Conservation (phyloP, 2,113 vertebrate genomes). For the Ia io region DNA sequence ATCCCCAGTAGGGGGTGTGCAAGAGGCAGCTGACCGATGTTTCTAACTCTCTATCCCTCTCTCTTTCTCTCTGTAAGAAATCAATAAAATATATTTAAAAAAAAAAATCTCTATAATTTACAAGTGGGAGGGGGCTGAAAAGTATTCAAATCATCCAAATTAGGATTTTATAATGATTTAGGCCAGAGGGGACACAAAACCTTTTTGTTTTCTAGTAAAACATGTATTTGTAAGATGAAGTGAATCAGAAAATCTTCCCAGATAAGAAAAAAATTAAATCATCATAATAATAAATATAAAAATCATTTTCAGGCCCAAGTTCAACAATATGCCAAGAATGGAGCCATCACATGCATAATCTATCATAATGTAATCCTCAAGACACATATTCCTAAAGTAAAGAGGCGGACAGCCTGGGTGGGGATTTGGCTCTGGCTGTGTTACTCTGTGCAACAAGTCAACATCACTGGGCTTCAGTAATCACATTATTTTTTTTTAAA, state of each 20-base stretch:
- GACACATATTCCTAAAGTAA: background rate
- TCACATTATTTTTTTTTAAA: background rate
- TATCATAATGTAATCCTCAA: background rate
- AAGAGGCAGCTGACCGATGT: no score
- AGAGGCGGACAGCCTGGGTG: background rate
- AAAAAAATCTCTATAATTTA: constrained; percentile 2
- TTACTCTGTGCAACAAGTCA: background rate
- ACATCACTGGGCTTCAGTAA: background rate
- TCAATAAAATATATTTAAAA: no score
- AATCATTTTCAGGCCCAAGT: background rate
- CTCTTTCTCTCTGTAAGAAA: no score
- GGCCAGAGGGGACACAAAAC: background rate
- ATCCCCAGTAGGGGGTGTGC: no score
- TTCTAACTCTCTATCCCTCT: no score
- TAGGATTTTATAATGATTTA: constrained; percentile 13
- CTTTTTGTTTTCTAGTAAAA: constrained; percentile 16
- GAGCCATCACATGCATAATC: background rate
- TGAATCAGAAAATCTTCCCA: constrained; percentile 24
- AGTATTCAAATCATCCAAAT: background rate
- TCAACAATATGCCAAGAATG: background rate
- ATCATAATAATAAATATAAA: background rate
- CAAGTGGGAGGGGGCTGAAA: background rate
- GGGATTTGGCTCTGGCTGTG: background rate
- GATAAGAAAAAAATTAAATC: background rate
- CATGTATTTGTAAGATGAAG: background rate